These are phyloP conservation scores for Orthosia gothica DNA, from an alignment of 2,888 invertebrate species.

Conservation along the genomic window DNA sequence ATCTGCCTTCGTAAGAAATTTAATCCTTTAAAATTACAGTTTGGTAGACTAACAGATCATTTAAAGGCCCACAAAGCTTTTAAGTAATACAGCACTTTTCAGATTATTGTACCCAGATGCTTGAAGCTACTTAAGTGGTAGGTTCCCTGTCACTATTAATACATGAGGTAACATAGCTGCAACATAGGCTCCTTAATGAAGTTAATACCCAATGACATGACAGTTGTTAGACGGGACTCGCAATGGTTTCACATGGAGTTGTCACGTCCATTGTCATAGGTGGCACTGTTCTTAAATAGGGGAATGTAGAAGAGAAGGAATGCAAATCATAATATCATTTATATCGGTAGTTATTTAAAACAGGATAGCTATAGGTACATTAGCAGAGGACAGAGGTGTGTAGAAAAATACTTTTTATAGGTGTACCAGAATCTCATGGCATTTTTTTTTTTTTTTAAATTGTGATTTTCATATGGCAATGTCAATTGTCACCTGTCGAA, in stretches of 20 bases:
- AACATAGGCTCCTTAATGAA: neutral
- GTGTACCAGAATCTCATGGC: too few relatives aligned
- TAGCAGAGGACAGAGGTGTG: too few relatives aligned
- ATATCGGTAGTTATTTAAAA: neutral
- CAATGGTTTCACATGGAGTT: slow-evolving; percentile 22
- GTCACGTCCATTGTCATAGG: slow-evolving; percentile 13
- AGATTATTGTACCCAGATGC: neutral
- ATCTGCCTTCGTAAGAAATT: too few relatives aligned
- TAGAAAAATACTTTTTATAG: too few relatives aligned
- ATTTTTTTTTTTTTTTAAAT: too few relatives aligned
- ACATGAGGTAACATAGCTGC: too few relatives aligned
- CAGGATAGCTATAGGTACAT: too few relatives aligned
- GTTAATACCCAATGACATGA: neutral
- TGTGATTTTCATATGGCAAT: too few relatives aligned
- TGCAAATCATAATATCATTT: neutral
- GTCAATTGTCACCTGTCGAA: too few relatives aligned
- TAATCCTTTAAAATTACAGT: too few relatives aligned
- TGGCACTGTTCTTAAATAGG: neutral
- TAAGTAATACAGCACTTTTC: neutral
- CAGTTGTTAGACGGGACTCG: neutral
- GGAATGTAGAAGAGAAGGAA: neutral
- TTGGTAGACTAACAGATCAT: too few relatives aligned
- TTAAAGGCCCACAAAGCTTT: neutral
- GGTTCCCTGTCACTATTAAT: neutral
- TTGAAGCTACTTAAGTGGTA: neutral